Base-by-base conservation (phyloP, 92 coral and sea anemone genomes). In the Isaurus tuberculatus region DNA sequence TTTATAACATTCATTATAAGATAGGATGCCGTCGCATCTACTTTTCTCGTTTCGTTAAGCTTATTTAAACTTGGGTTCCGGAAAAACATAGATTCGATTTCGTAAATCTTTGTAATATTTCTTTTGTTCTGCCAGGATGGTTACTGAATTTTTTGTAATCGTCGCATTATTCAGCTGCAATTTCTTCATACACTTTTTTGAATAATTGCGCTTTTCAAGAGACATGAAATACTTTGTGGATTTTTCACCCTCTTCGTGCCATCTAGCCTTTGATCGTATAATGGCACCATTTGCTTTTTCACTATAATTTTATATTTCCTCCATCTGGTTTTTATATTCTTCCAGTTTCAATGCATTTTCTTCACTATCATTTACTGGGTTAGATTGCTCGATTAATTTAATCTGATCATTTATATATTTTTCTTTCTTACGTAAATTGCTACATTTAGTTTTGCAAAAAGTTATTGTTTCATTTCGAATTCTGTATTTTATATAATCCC, bases 401-500 rank as follows among this genome's bases (percentile, higher is more conserved):
- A 70, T 4, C 25, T 70, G 36, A n/a, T 70, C 55, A 42, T 17
- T 10, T 2, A 72, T 72, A 44, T 43, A 14, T 42, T 72, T 1
- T 72, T 72, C 78, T 13, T 44, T 72, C 9, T 11, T 15, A 33
- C 0, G 33, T 34, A 48, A 49, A 26, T 48, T 33, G 33, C 4
- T 26, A 4, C 48, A 48, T 42, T 72, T 72, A 23, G 15, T 43
- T 43, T 71, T 71, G 14, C 61, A 31, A 23, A 72, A 72, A 72
- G 42, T 60, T 72, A 72, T 43, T 7, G 20, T 43, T 9, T 58
- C 78, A 0, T 23, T 34, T 28, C 60, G 42, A 42, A 71, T 22
- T 70, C 20, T 70, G 55, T 70, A 70, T 42, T 70, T 70, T 31
- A 70, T 55, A 23, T 22, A 42, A 70, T 23, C 75, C 77, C 61